Evolutionary conservation across 1,140 invertebrate species (phyloP), one percentile per base, ranked within the genome.

Genomic region (Alviniconcha marisindica): DNA sequence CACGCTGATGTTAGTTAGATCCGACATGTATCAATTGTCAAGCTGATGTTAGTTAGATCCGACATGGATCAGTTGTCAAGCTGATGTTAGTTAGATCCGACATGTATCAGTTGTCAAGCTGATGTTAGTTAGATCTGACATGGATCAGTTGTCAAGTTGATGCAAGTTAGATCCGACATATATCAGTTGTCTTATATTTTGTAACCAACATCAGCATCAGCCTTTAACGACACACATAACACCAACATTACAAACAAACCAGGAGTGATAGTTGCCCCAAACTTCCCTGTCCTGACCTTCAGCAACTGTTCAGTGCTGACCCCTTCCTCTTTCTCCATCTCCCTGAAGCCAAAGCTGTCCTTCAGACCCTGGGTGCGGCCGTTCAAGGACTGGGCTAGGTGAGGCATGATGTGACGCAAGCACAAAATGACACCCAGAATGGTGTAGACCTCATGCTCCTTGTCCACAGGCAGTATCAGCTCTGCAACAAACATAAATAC

Each of bases 371-470:
- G 87, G 15, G 88, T 86, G n/a, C 40, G 56, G 33, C 77, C 80
- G 21, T 74, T 76, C 15, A 18, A 71, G n/a, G 88, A 71, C 12
- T 87, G 84, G 40, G 83, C 84, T n/a, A 95, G 84, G 82, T 95
- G 94, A 1, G 95, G 95, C 54, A 96, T 87, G 56, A 96, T 91
- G 60, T 95, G 91, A 83, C 95, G 94, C 60, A 96, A 86, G 87
- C 95, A 95, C 56, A 95, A 94, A 60, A 96, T 94, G 63, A 95
- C 94, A 73, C 96, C 96, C 40, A 96, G 93, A 54, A 96, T 91
- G n/a, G 84, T 82, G 81, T 89, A 86, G n/a, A 94, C 93, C 84
- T 94, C 93, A 86, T 92, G 91, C 73, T 93, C 94, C 63, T 93
- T 93, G 88, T 93, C 94, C 82, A 95, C 91, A 69, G 94, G 95